Percentiles rank a stretch among this genome's conserved stretches.
Conservation (phyloP, 2,888 invertebrate genomes). For the Melinopterus prodromus region DNA sequence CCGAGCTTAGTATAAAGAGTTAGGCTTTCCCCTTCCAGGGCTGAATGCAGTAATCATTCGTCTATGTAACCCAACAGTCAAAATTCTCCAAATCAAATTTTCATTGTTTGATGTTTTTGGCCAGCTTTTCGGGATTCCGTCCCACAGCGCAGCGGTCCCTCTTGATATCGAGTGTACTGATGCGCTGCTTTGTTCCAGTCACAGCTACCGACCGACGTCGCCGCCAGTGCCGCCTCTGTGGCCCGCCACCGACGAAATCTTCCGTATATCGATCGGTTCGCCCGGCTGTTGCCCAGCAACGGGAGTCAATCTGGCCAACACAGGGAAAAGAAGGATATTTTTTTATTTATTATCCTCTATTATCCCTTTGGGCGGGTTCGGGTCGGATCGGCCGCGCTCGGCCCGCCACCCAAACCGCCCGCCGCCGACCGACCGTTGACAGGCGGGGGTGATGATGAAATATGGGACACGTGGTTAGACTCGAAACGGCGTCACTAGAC, state of each 20-base stretch:
- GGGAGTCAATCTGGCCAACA: slow-evolving; percentile 66
- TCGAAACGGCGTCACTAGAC: slow-evolving; percentile 74
- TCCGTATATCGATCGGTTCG: slow-evolving; percentile 63
- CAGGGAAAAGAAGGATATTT: slow-evolving; percentile 60
- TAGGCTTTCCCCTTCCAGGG: too few relatives aligned
- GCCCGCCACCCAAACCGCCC: slow-evolving; percentile 25
- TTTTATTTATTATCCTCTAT: slow-evolving; percentile 62
- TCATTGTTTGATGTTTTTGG: too few relatives aligned
- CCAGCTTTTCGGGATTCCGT: too few relatives aligned
- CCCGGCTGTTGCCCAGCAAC: slow-evolving; percentile 64
- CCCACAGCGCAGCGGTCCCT: slow-evolving; percentile 6
- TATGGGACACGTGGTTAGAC: slow-evolving; percentile 79
- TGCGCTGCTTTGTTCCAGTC: slow-evolving; percentile 51
- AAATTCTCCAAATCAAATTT: too few relatives aligned
- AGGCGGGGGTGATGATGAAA: slow-evolving; percentile 71
- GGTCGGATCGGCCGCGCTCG: slow-evolving; percentile 51
- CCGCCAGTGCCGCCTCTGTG: slow-evolving; percentile 50
- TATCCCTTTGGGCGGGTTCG: slow-evolving; percentile 57
- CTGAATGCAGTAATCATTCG: too few relatives aligned
- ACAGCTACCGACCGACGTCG: slow-evolving; percentile 50
- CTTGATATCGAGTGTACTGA: slow-evolving; percentile 29
- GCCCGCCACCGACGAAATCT: slow-evolving; percentile 53
- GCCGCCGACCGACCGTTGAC: slow-evolving; percentile 53
- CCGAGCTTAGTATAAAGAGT: too few relatives aligned
- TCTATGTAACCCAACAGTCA: too few relatives aligned